Evolutionary conservation across 2,888 invertebrate genomes (phyloP).

Genomic region (Hymenopus coronatus): DNA sequence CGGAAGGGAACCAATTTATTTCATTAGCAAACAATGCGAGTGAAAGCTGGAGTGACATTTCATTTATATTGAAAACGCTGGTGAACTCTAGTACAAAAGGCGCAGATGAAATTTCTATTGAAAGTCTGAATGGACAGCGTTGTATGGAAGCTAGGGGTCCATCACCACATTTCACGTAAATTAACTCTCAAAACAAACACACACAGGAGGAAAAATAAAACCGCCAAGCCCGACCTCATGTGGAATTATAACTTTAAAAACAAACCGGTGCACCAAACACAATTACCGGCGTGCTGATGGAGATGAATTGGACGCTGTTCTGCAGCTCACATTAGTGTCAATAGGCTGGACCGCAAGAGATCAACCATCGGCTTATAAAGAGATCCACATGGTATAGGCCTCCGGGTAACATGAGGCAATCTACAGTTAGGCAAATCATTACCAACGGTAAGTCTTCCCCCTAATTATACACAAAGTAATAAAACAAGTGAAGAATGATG

Average conservation of each 20-base stretch:
- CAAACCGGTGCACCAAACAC: neutral
- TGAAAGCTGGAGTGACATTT: conserved; percentile 12
- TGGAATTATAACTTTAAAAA: conserved; percentile 16
- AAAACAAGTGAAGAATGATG: neutral
- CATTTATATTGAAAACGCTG: conserved; percentile 3
- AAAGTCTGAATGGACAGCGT: conserved; percentile 1
- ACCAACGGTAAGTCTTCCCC: conserved; percentile 24
- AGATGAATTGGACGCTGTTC: neutral
- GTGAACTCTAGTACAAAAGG: conserved; percentile 4
- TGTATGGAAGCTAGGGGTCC: neutral
- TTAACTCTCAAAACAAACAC: neutral
- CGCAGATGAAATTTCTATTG: neutral
- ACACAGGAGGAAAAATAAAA: neutral
- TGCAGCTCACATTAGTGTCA: neutral
- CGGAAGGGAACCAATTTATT: neutral
- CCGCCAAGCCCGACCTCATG: neutral
- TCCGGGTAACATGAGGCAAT: neutral
- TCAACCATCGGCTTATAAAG: neutral
- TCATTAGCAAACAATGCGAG: neutral
- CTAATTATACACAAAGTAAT: neutral
- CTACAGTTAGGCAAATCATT: conserved; percentile 20
- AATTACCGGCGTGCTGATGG: neutral
- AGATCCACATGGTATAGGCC: neutral
- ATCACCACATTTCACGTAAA: conserved; percentile 1
- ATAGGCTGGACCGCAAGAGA: neutral